phyloP scores from a whole-genome alignment of 2,797 vertebrate species.

The Typhlichthys eigenmanni region DNA sequence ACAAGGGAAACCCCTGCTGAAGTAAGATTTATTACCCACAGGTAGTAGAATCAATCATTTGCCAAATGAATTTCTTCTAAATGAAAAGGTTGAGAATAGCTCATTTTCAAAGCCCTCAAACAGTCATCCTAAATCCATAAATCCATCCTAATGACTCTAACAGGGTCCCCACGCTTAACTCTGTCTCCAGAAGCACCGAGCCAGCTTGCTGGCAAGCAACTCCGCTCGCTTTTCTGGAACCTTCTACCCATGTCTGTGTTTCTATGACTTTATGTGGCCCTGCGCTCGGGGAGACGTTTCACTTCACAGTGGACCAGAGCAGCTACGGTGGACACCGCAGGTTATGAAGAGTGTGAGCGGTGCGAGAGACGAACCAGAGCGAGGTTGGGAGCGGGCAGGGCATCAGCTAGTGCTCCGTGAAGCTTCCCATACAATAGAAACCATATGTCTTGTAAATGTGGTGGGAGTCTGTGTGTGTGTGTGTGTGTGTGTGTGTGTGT shows the following conservation, averaged over 20 bases:
- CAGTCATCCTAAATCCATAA: constrained; percentile 45
- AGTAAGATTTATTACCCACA: constrained; percentile 9
- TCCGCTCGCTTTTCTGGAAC: constrained; percentile 25
- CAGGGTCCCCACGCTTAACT: constrained; percentile 23
- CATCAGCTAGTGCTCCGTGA: not conserved
- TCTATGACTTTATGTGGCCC: constrained; percentile 23
- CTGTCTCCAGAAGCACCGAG: constrained; percentile 31
- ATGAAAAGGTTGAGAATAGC: constrained; percentile 40
- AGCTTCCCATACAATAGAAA: constrained; percentile 16
- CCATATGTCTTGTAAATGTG: constrained; percentile 18
- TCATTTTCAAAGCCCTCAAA: constrained; percentile 36
- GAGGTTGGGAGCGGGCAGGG: not conserved
- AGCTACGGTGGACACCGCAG: constrained; percentile 23
- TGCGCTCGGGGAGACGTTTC: constrained; percentile 10
- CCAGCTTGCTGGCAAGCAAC: constrained; percentile 16
- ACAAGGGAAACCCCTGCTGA: not conserved
- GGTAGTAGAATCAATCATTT: constrained; percentile 16
- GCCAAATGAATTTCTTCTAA: constrained; percentile 25
- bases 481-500: not conserved
- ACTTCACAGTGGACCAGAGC: constrained; percentile 14
- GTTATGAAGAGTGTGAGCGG: constrained; percentile 7
- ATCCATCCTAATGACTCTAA: constrained; percentile 44
- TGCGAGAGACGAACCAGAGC: not conserved
- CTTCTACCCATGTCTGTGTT: constrained; percentile 51
- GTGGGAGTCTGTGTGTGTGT: constrained; percentile 4